phyloP scores from a whole-genome alignment of 2,888 invertebrate genomes.

The Eudasyphora cyanicolor region DNA sequence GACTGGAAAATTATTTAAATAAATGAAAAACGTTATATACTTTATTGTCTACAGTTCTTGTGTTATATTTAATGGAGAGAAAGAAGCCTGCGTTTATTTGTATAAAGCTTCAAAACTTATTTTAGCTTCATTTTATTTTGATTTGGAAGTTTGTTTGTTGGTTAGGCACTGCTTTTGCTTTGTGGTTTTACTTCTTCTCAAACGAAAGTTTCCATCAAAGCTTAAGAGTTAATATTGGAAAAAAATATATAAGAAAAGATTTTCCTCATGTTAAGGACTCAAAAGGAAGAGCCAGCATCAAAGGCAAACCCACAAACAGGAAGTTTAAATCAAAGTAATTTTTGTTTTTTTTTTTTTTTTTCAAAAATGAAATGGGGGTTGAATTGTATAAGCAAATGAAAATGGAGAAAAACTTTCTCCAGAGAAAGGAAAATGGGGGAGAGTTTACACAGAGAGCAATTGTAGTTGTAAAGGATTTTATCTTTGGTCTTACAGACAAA shows the following conservation, averaged over 20 bases:
- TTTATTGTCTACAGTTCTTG: too few species aligned
- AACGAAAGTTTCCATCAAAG: slow-evolving; percentile 7
- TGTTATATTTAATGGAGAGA: neutral
- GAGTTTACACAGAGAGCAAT: too few species aligned
- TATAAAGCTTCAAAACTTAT: neutral
- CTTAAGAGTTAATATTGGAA: slow-evolving; percentile 2
- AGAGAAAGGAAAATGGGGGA: too few species aligned
- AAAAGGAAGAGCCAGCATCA: neutral
- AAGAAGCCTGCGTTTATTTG: slow-evolving; percentile 14
- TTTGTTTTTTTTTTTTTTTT: too few species aligned
- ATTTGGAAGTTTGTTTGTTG: neutral
- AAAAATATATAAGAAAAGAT: neutral
- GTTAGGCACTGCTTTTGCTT: slow-evolving; percentile 11
- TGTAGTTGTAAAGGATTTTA: too few species aligned
- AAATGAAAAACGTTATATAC: too few species aligned
- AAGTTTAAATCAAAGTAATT: neutral
- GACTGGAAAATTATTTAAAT: too few species aligned
- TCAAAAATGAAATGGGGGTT: neutral
- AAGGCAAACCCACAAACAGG: neutral
- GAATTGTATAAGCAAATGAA: neutral
- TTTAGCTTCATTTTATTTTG: neutral
- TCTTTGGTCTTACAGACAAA: too few species aligned
- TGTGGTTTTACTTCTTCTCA: neutral
- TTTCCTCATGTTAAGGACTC: neutral
- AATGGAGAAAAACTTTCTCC: neutral